Conservation (phyloP, 2,113 vertebrate genomes). For the Oophaga pumilio region DNA sequence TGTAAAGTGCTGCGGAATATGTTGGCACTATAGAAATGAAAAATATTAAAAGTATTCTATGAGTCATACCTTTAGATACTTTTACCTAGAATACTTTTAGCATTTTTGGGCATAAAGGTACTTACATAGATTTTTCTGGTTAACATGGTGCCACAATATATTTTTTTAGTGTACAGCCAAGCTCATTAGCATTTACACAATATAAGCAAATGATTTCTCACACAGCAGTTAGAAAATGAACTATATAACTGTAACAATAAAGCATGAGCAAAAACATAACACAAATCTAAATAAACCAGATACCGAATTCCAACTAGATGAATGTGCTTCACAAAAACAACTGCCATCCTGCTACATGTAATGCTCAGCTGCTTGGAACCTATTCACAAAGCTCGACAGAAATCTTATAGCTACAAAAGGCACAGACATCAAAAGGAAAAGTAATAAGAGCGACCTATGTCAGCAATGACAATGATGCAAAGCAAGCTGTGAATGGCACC, state of each 20-base stretch:
- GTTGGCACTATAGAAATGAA: too few relatives aligned
- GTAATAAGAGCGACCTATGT: slow-evolving; percentile 31
- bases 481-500: slow-evolving; percentile 26
- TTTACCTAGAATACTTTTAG: too few relatives aligned
- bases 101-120: too few relatives aligned
- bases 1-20: too few relatives aligned
- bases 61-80: too few relatives aligned
- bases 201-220: too few relatives aligned
- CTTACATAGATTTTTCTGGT: too few relatives aligned
- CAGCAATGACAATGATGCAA: slow-evolving; percentile 51
- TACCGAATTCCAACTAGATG: background rate
- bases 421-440: slow-evolving; percentile 63
- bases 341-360: slow-evolving; percentile 57
- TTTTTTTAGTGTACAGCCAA: too few relatives aligned
- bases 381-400: slow-evolving; percentile 61
- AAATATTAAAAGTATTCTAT: too few relatives aligned
- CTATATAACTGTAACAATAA: background rate
- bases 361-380: slow-evolving; percentile 53
- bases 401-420: slow-evolving; percentile 44
- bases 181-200: too few relatives aligned
- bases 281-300: background rate
- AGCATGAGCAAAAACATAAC: background rate
- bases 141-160: too few relatives aligned
- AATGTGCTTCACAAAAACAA: background rate
- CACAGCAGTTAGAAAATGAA: too few relatives aligned